These are phyloP conservation scores for Chloroceryle aenea DNA, from an alignment of 2,113 vertebrate genomes.

Conservation along the genomic window DNA sequence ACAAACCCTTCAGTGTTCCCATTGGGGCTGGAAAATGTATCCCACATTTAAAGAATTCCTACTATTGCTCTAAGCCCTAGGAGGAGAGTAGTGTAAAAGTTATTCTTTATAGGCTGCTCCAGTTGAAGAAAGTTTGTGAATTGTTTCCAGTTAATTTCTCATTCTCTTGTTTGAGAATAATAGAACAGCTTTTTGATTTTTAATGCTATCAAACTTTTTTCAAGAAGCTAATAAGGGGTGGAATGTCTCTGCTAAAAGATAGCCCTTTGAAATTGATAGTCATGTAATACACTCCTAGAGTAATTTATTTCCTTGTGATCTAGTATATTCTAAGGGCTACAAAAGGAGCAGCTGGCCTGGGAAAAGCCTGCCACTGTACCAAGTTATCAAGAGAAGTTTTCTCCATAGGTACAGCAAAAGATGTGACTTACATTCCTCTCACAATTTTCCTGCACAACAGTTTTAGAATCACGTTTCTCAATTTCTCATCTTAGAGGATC, in stretches of 20 bases:
- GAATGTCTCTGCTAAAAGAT: background rate
- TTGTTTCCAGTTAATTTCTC: background rate
- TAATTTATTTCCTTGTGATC: background rate
- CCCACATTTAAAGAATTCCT: background rate
- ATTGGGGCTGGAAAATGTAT: background rate
- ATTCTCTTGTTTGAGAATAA: background rate
- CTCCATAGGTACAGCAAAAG: background rate
- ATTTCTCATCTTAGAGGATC: background rate
- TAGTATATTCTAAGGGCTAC: background rate
- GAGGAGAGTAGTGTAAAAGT: background rate
- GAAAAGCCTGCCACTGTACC: background rate
- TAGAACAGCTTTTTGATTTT: background rate
- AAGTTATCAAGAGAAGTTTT: background rate
- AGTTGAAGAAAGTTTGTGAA: background rate
- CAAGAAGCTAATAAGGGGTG: background rate
- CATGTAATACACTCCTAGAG: background rate
- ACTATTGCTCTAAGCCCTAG: background rate
- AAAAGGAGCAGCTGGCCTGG: background rate
- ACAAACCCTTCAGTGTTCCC: background rate
- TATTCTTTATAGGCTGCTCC: background rate
- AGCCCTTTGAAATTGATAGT: background rate
- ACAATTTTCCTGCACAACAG: background rate
- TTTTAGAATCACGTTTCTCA: background rate
- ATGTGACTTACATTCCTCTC: background rate
- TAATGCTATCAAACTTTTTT: background rate